These are phyloP conservation scores for Cheilosia impressa DNA, from an alignment of 2,888 invertebrate species.

Conservation along the genomic window DNA sequence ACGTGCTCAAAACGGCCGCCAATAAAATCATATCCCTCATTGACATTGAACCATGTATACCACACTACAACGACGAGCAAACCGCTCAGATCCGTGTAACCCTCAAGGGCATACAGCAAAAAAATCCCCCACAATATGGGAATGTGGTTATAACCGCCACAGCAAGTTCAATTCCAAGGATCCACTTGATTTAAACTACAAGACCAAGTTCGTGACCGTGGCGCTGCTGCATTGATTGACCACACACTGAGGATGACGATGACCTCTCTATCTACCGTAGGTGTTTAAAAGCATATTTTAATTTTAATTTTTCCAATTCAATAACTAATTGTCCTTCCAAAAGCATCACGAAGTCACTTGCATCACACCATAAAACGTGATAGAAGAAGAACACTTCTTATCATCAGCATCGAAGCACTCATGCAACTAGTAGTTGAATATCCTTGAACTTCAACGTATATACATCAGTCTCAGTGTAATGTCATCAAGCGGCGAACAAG, in stretches of 20 bases:
- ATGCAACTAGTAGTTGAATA: conserved; percentile 64
- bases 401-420: conserved; percentile 15
- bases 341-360: neutral
- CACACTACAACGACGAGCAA: neutral
- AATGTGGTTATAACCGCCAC: conserved; percentile 3
- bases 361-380: neutral
- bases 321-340: conserved; percentile 35
- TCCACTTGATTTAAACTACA: conserved; percentile 15
- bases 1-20: conserved; percentile 64
- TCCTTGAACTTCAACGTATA: conserved; percentile 67
- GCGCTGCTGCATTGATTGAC: conserved; percentile 21
- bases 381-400: conserved; percentile 14
- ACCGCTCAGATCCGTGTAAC: conserved; percentile 20
- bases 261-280: neutral
- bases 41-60: conserved; percentile 56
- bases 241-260: conserved; percentile 1
- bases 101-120: conserved; percentile 30
- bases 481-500: conserved; percentile 35
- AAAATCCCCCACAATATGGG: conserved; percentile 14
- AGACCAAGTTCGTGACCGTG: conserved; percentile 17
- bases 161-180: conserved; percentile 54
- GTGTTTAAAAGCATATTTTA: conserved; percentile 7
- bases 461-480: conserved; percentile 26
- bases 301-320: conserved; percentile 20
- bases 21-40: conserved; percentile 59